Evolutionary conservation across 2,113 vertebrate species (phyloP), one percentile per base, ranked within the genome.

Genomic region (Trinectes maculatus): DNA sequence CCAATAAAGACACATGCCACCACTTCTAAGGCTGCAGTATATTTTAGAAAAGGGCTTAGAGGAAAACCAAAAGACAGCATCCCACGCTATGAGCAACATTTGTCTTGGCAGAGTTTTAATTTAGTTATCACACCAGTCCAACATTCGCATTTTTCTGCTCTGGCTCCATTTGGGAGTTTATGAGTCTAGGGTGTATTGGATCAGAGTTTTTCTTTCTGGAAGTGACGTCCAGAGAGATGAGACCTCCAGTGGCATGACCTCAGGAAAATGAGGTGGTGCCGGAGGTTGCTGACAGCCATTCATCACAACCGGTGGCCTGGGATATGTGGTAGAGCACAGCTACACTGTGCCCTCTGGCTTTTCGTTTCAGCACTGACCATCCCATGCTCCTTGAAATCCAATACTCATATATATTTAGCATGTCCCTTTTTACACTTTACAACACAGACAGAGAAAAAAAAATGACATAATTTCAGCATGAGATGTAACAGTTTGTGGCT

Each of bases 341-440:
- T 29, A 5, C 39, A 47, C 49, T 2, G 25, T 13, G 44, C 56
- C 52, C 68, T 65, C 47, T 26, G 65, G 60, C 60, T 77, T 74
- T 65, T n/a, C 43, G 64, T 68, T 56, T 81, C 69, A 42, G 51
- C 71, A 59, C 71, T 55, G 74, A 74, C 71, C 65, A 74, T 85
- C 80, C 79, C 40, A 76, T 48, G 48, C 77, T 76, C 29, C 54
- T 79, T 85, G 84, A 90, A 91, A 90, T 86, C 71, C 53, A 83
- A 85, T 74, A 79, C 83, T 62, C 18, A 3, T 64, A 77, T 91
- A 89, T 81, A 89, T 90, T 86, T 90, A 89, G 83, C 82, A 39
- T 72, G 74, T 76, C 79, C 71, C 11, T 66, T 6, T 18, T 57
- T 24, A 10, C 25, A 54, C 85, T 89, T 83, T 71, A 80, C 64